Evolutionary conservation across 2,888 invertebrate genomes (phyloP), one percentile per base, ranked within the genome.

Genomic region (Pammene aurita): DNA sequence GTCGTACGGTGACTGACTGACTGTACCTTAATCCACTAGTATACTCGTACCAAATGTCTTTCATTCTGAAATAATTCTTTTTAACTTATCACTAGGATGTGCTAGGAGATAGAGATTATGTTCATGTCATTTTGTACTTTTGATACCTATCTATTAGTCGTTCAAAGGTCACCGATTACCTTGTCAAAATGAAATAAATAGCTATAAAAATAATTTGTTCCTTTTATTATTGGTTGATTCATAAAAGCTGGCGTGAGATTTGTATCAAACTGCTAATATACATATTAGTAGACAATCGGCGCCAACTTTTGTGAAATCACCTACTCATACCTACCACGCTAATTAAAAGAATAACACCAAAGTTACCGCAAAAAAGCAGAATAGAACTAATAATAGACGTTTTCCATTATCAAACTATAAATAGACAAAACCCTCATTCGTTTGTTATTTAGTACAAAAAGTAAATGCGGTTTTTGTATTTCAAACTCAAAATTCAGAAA

Each of bases 181-280:
- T 90, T 91, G 85, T 90, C 89, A 89, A 90, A 89, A 88, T 88
- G 83, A 88, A 89, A 89, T 92, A 91, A 92, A 92, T 89, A 87
- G 87, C 82, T 86, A 83, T 88, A 87, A 88, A 89, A 81, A 80
- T 77, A 78, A 64, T 73, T 72, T 75, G 71, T 77, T 74, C 76
- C 81, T 86, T 84, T 84, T 77, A 71, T 72, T 76, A 34, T 44
- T 5, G 6, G 4, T 5, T 38, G 9, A 38, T 38, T 9, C 38
- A 7, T 38, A 6, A 7, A 38, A 7, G 7, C 38, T 9, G 6
- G 7, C 7, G 38, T 6, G 9, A 38, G 9, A 9, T 9, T 38
- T 38, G 38, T 9, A 2, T 38, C 38, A 6, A 38, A 38, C 4
- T 26, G 26, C 4, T 26, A 4, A 26, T 1, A 26, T 26, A 26